These are phyloP conservation scores for Lynx canadensis DNA, from an alignment of 2,113 vertebrate species.

Conservation along the genomic window DNA sequence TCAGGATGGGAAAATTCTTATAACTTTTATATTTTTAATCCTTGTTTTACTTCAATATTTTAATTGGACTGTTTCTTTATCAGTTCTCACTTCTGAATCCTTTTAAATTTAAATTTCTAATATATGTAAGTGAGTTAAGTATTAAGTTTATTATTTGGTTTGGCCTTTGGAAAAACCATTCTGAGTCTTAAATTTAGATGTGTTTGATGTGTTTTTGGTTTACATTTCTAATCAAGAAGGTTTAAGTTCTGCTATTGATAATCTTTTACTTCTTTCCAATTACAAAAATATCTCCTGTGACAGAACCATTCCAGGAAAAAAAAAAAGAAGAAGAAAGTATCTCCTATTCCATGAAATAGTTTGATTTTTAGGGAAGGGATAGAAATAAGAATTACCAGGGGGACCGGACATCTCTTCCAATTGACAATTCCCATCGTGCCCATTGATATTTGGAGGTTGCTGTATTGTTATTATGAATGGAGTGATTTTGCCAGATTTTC, in stretches of 20 bases:
- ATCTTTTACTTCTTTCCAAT: slow-evolving; percentile 1
- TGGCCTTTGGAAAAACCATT: neutral
- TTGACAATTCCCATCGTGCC: neutral
- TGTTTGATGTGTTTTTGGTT: neutral
- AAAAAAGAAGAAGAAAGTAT: neutral
- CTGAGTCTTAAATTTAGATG: neutral
- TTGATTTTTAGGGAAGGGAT: neutral
- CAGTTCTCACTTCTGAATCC: neutral
- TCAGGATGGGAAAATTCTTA: neutral
- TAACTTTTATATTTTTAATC: neutral
- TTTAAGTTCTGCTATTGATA: neutral
- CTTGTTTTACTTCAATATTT: slow-evolving; percentile 18
- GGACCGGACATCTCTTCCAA: neutral
- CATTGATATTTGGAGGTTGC: neutral
- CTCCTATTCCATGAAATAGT: neutral
- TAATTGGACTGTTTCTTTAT: neutral
- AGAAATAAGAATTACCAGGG: neutral
- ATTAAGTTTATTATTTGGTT: slow-evolving; percentile 23
- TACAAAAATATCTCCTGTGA: neutral
- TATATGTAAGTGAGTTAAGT: neutral
- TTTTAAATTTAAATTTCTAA: slow-evolving; percentile 47
- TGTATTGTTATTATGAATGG: neutral
- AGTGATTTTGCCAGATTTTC: neutral
- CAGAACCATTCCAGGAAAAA: neutral
- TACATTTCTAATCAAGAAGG: neutral